These are phyloP conservation scores for Ranitomeya imitator DNA, from an alignment of 2,113 vertebrate genomes.

Conservation along the genomic window DNA sequence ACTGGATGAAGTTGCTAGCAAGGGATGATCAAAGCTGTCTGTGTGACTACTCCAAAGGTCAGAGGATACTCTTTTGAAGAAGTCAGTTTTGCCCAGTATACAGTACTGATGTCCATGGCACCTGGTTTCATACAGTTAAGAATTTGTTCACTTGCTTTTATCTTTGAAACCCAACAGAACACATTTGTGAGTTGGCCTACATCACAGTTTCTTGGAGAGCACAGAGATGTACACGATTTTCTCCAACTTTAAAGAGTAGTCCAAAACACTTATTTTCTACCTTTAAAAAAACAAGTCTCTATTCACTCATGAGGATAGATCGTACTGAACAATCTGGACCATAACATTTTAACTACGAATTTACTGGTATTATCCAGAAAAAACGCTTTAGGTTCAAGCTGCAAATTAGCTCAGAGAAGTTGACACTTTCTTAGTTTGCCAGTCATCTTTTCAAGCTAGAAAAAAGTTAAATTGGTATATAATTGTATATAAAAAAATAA, in stretches of 20 bases:
- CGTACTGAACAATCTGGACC: too few relatives aligned
- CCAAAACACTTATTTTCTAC: too few relatives aligned
- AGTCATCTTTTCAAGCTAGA: too few relatives aligned
- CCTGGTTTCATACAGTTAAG: conserved; percentile 25
- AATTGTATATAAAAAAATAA: too few relatives aligned
- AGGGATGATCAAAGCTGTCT: conserved; percentile 41
- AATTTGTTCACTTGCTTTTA: conserved; percentile 5
- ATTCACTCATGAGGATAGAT: too few relatives aligned
- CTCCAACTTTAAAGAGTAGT: neutral
- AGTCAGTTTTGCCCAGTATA: conserved; percentile 17
- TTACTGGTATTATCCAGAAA: too few relatives aligned
- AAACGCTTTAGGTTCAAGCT: too few relatives aligned
- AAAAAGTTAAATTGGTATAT: too few relatives aligned
- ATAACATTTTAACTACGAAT: too few relatives aligned
- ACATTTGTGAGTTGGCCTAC: conserved; percentile 2
- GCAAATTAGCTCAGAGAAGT: too few relatives aligned
- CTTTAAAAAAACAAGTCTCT: too few relatives aligned
- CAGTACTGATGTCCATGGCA: conserved; percentile 13
- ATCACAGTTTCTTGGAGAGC: neutral
- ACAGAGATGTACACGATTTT: neutral
- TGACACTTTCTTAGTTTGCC: too few relatives aligned
- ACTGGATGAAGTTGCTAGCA: conserved; percentile 24
- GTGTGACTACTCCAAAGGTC: conserved; percentile 23
- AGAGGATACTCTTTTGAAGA: conserved; percentile 42
- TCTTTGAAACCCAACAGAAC: neutral